Evolutionary conservation across 37 sponge, comb jelly and placozoan genomes (phyloP).

Genomic region (Dysidea cf. avara): DNA sequence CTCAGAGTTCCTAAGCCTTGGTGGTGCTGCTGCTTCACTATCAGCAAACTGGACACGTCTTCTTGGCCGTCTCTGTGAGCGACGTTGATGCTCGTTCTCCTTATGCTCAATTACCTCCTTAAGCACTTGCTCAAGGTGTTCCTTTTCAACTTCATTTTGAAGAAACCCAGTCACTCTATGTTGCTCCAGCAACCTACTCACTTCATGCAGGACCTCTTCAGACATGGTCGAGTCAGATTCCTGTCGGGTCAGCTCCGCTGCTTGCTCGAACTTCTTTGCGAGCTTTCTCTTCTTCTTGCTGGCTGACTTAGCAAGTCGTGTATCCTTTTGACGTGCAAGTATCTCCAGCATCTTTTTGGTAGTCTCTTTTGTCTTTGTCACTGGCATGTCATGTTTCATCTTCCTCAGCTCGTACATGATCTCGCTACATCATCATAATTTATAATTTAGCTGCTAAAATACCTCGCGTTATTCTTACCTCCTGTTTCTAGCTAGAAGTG

Average conservation of each 20-base stretch:
- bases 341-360: constrained; percentile 25
- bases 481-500: too few relatives aligned
- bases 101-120: constrained; percentile 9
- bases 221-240: constrained; percentile 23
- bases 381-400: constrained; percentile 41
- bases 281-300: background rate
- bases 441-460: too few relatives aligned
- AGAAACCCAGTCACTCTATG: constrained; percentile 33
- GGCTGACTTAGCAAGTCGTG: constrained; percentile 3
- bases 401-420: constrained; percentile 50
- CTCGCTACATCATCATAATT: constrained; percentile 17
- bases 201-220: constrained; percentile 41
- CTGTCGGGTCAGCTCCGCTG: background rate
- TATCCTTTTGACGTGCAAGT: background rate
- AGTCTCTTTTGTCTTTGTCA: constrained; percentile 32
- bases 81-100: background rate
- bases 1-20: background rate
- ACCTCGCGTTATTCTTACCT: too few relatives aligned
- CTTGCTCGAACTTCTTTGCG: constrained; percentile 7
- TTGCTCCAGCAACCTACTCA: constrained; percentile 41
- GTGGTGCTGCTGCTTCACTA: background rate
- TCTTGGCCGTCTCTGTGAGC: background rate
- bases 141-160: constrained; percentile 10
- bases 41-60: background rate
- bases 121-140: constrained; percentile 19